These are phyloP conservation scores for Dolichotis patagonum DNA, from an alignment of 2,113 vertebrate genomes.

Conservation along the genomic window DNA sequence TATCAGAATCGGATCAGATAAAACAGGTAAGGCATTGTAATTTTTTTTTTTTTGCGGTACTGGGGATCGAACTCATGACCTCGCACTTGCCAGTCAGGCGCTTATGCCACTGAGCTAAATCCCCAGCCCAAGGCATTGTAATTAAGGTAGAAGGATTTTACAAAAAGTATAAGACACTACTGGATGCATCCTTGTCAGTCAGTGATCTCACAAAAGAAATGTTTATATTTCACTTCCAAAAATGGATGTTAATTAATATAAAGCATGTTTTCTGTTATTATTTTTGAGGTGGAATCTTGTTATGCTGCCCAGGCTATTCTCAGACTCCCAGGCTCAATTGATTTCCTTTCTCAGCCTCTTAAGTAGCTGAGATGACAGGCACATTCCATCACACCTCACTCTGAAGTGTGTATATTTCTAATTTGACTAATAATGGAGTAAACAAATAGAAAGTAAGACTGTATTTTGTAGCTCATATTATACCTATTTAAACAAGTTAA, in stretches of 20 bases:
- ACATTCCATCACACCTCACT: neutral
- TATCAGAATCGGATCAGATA: constrained; percentile 96
- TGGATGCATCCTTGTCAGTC: neutral
- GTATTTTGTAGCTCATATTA: neutral
- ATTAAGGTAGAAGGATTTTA: constrained; percentile 38
- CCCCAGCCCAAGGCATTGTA: constrained; percentile 75
- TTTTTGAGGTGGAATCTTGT: neutral
- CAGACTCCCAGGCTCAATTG: neutral
- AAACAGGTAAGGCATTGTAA: constrained; percentile 93
- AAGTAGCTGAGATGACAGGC: neutral
- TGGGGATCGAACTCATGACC: too few species aligned
- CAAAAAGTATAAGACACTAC: neutral
- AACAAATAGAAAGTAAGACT: neutral
- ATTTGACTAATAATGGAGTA: neutral
- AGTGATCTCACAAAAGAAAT: constrained; percentile 5
- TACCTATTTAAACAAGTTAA: neutral
- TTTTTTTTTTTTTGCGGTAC: too few species aligned
- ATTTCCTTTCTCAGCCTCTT: neutral
- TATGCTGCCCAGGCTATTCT: neutral
- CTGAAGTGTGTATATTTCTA: constrained; percentile 10
- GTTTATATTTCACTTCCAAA: constrained; percentile 42
- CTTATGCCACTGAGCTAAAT: too few species aligned
- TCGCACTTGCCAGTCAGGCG: too few species aligned
- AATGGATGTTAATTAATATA: neutral
- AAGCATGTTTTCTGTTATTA: neutral